Conservation (phyloP, 37 sponge, comb jelly and placozoan genomes). For the Theonella swinhoei region DNA sequence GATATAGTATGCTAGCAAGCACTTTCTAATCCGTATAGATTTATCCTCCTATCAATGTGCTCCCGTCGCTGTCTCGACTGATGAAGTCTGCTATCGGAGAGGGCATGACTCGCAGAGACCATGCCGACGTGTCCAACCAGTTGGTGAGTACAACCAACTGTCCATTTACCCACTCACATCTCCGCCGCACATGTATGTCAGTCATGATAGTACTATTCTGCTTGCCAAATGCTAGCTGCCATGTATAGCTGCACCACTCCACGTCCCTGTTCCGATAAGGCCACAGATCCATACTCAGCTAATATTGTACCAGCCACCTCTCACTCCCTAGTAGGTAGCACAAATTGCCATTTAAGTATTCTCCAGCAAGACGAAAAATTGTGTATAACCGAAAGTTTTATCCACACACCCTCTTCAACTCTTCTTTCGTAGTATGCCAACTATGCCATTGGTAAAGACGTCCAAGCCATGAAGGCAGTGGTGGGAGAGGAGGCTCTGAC, state of each 20-base stretch:
- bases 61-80: conserved; percentile 98
- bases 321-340: no score
- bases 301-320: background rate
- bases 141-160: conserved; percentile 51
- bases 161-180: background rate
- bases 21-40: conserved; percentile 37
- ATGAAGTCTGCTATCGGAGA: conserved; percentile 99
- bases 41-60: conserved; percentile 99
- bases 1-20: no score
- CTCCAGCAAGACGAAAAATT: background rate
- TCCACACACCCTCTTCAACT: background rate
- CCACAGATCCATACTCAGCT: background rate
- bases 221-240: background rate
- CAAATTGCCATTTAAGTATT: no score
- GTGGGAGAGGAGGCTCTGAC: conserved; percentile 99
- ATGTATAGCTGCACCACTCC: no score
- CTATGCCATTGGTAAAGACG: conserved; percentile 99
- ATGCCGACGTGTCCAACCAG: conserved; percentile 99
- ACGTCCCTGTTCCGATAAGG: background rate
- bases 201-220: background rate
- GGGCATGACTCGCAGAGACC: conserved; percentile 97
- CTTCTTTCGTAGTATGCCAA: conserved; percentile 85
- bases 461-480: conserved; percentile 99
- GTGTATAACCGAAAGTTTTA: background rate
- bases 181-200: no score